Conservation (phyloP, 2,113 vertebrate genomes). For the Loxodonta africana region DNA sequence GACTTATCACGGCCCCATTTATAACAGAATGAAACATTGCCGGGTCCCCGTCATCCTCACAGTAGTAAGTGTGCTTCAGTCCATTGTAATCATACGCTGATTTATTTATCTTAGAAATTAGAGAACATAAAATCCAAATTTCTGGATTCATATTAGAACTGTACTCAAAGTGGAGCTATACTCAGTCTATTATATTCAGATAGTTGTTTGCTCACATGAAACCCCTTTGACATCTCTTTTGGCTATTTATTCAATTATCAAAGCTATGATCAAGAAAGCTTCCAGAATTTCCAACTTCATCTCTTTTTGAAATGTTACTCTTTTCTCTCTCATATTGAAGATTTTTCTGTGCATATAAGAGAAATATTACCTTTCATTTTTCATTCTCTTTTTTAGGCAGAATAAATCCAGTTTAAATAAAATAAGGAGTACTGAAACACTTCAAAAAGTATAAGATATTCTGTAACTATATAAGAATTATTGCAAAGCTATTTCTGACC, state of each 20-base stretch:
- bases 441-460: background rate
- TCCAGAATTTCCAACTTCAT: background rate
- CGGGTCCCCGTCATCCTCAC: too few species aligned
- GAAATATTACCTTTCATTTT: background rate
- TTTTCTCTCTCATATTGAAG: constrained; percentile 8
- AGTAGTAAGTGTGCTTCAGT: too few species aligned
- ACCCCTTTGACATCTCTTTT: background rate
- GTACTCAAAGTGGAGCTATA: background rate
- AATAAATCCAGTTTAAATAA: constrained; percentile 43
- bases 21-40: too few species aligned
- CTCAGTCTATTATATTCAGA: background rate
- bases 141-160: background rate
- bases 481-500: background rate
- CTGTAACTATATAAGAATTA: background rate
- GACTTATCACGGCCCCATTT: background rate
- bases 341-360: background rate
- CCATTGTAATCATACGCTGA: background rate
- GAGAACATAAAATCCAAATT: background rate
- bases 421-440: background rate
- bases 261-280: background rate
- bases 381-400: background rate
- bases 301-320: background rate
- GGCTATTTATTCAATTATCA: constrained; percentile 12
- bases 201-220: background rate
- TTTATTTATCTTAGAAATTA: background rate